Evolutionary conservation across 1,140 invertebrate species (phyloP), one percentile per base, ranked within the genome.

Genomic region (Cepaea nemoralis): DNA sequence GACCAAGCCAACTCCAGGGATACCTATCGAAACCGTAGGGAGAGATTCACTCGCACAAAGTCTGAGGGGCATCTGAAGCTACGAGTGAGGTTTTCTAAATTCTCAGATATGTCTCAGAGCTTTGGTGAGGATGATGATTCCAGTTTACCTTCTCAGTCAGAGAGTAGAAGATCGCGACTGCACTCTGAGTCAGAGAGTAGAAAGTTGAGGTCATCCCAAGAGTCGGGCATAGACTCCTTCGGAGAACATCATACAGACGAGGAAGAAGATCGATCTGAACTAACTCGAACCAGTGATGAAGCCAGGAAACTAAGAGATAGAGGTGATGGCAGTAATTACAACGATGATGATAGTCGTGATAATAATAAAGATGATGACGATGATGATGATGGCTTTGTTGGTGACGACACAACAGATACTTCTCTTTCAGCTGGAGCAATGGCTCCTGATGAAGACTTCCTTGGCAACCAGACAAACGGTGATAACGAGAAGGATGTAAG

Each of bases 61-160:
- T 80, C 78, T 50, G 78, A 80, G 24, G 78, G 69, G 1, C 42
- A 73, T 40, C 24, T 80, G 35, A 80, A 80, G 35, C 24, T 80
- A 2, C 37, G 77, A 27, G 45, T 78, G n/a, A 67, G 59, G 37
- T 59, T 78, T 8, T 78, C 77, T 42, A 42, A 63, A 59, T 55
- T 48, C 27, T 45, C 66, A 22, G 77, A 78, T 1, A 35, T 24
- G 1, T 79, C 77, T 0, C 59, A 77, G 33, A 77, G 75, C 45
- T 63, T 24, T 19, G 77, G 48, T 42, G 76, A 67, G 27, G 48
- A n/a, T 14, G 73, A 27, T 35, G 42, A n/a, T 75, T 5, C 42
- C 19, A n/a, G n/a, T n/a, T n/a, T n/a, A n/a, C n/a, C n/a, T n/a
- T n/a, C n/a, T n/a, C n/a, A n/a, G n/a, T n/a, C n/a, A n/a, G 73